Evolutionary conservation across 1,140 invertebrate genomes (phyloP), one percentile per base, ranked within the genome.

Genomic region (Marisa cornuarietis): DNA sequence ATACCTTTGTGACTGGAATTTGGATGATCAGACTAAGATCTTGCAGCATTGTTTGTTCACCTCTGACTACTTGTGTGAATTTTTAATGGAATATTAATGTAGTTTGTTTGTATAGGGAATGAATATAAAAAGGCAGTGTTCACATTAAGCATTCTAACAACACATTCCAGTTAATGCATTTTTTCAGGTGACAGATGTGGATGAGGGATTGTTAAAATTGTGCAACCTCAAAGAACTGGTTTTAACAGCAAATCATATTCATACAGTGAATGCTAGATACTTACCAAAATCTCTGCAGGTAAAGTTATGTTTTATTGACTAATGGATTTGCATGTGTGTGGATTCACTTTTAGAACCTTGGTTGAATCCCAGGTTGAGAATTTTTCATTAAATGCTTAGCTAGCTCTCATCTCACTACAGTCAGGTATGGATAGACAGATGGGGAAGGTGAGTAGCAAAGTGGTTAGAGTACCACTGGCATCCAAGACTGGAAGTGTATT

Each of bases 241-340:
- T 61, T 82, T 90, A n/a, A 89, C 86, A 82, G 88, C 88, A 31
- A 90, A 90, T 76, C 79, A 79, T 52, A 85, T 90, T 42, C 80
- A 79, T 42, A 82, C 71, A 31, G 83, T 90, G 14, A 84, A 86
- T 66, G 86, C 88, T 52, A 85, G 81, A 78, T 81, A 89, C 76
- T 66, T 90, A n/a, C 90, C 90, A 51, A 16, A 62, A 65, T 85
- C 79, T 68, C 79, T 90, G n/a, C 85, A 87, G 85, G 88, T 88
- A 82, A 76, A 18, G 24, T 31, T 68, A 42, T 42, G 31, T 42
- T 42, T 42, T 42, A 13, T 68, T 42, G 26, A n/a, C 22, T 13
- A 16, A 22, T 68, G 22, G 11, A 68, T 68, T 13, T 68, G 6
- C 22, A 68, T 68, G 65, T 68, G 11, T 68, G 65, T 68, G 11